phyloP scores from a whole-genome alignment of 2,797 vertebrate genomes.

The Pteropus rufus region DNA sequence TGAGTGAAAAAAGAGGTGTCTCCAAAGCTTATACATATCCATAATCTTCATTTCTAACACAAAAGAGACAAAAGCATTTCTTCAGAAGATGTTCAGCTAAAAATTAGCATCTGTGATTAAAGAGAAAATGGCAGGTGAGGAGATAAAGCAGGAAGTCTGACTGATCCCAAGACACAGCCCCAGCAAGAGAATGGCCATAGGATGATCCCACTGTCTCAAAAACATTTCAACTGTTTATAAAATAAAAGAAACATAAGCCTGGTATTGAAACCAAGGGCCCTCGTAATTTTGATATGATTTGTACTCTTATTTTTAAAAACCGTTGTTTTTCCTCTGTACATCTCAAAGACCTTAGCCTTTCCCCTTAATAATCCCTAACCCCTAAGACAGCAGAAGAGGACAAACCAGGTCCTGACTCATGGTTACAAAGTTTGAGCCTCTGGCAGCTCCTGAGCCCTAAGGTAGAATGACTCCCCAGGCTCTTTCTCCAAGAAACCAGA shows the following conservation, averaged over 20 bases:
- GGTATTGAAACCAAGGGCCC: not conserved
- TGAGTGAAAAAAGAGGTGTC: not conserved
- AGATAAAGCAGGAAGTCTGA: not conserved
- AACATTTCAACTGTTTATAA: not conserved
- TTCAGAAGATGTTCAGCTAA: not conserved
- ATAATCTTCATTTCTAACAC: not conserved
- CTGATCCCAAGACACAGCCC: not conserved
- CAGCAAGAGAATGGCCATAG: not conserved
- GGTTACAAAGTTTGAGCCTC: not conserved
- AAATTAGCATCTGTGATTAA: not conserved
- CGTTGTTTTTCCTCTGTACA: not conserved
- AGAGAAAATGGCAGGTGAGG: not conserved
- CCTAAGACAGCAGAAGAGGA: not conserved
- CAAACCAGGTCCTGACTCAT: not conserved
- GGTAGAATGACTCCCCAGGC: not conserved
- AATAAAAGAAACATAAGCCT: not conserved
- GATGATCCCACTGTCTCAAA: not conserved
- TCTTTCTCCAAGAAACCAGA: not conserved
- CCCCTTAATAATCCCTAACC: not conserved
- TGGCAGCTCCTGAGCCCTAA: not conserved
- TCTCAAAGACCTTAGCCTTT: not conserved
- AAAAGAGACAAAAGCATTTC: not conserved
- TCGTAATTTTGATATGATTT: not conserved
- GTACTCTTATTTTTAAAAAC: not conserved
- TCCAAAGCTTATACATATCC: not conserved